Conservation (phyloP, 2,888 invertebrate genomes). For the Tetranychus truncatus region DNA sequence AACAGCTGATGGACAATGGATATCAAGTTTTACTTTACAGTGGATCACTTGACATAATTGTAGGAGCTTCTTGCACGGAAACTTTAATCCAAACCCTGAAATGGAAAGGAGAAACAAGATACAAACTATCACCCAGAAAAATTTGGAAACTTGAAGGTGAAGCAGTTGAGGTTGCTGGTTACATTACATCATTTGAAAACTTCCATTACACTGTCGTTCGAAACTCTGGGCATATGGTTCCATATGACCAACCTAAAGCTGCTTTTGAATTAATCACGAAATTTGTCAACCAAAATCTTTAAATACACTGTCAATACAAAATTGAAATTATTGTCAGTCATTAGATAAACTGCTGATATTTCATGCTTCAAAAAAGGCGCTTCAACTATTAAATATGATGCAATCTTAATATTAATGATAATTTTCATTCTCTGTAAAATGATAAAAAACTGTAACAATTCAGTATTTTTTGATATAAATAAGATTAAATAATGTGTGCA, state of each 20-base stretch:
- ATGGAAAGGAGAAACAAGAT: constrained; percentile 47
- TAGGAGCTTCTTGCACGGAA: constrained; percentile 64
- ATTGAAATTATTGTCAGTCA: constrained; percentile 12
- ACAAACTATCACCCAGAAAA: constrained; percentile 41
- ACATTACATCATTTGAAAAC: constrained; percentile 50
- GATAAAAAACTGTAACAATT: no score
- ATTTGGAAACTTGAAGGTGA: constrained; percentile 22
- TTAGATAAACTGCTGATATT: not conserved
- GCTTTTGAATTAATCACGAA: constrained; percentile 51
- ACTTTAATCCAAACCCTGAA: constrained; percentile 53
- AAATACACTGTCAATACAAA: constrained; percentile 28
- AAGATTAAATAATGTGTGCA: no score
- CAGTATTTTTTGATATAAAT: no score
- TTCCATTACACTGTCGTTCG: constrained; percentile 54
- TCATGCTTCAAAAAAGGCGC: no score
- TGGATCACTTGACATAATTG: constrained; percentile 75
- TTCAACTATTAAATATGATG: no score
- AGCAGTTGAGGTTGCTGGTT: constrained; percentile 47
- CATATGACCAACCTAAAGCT: constrained; percentile 57
- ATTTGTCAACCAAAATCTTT: constrained; percentile 43
- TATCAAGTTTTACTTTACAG: constrained; percentile 44
- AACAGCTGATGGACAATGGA: constrained; percentile 31
- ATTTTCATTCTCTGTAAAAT: no score
- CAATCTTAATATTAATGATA: no score
- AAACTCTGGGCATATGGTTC: constrained; percentile 65